These are phyloP conservation scores for Spea multiplicata DNA, from an alignment of 2,113 vertebrate genomes.

Conservation along the genomic window DNA sequence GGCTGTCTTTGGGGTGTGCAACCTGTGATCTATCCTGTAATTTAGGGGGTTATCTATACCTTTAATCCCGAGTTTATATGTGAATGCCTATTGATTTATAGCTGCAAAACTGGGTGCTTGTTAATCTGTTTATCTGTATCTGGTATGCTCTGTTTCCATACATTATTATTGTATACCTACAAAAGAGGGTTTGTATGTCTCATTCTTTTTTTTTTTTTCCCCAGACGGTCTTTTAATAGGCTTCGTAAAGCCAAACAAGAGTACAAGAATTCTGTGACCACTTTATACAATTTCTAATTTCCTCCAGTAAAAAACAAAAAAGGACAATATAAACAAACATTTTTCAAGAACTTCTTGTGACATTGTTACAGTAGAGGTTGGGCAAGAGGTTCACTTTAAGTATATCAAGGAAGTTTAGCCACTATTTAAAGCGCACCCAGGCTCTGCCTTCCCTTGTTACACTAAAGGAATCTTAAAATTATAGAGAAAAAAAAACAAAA, in stretches of 20 bases:
- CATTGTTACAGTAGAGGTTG: constrained; percentile 3
- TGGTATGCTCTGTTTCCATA: too few relatives aligned
- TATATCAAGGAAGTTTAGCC: constrained; percentile 68
- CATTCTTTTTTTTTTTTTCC: too few relatives aligned
- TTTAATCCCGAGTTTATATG: too few relatives aligned
- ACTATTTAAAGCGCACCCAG: constrained; percentile 53
- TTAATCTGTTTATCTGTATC: too few relatives aligned
- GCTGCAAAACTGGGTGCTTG: too few relatives aligned
- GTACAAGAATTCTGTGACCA: constrained; percentile 52
- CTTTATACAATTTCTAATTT: constrained; percentile 66
- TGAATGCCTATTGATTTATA: too few relatives aligned
- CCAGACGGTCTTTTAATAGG: constrained; percentile 93
- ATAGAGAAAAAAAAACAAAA: not conserved
- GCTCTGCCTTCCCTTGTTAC: constrained; percentile 66
- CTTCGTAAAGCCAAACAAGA: constrained; percentile 94
- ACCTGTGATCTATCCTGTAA: too few relatives aligned
- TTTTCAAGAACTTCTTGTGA: constrained; percentile 53
- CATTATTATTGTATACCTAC: too few relatives aligned
- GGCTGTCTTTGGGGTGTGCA: too few relatives aligned
- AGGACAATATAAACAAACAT: constrained; percentile 78
- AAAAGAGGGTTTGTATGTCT: too few relatives aligned
- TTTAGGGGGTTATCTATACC: too few relatives aligned
- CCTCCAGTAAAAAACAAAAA: constrained; percentile 77
- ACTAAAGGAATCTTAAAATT: constrained; percentile 61
- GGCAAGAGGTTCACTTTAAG: constrained; percentile 67